Evolutionary conservation across 30 jellyfish, hydroid and myxozoan species (phyloP).

Genomic region (Cassiopea andromeda): DNA sequence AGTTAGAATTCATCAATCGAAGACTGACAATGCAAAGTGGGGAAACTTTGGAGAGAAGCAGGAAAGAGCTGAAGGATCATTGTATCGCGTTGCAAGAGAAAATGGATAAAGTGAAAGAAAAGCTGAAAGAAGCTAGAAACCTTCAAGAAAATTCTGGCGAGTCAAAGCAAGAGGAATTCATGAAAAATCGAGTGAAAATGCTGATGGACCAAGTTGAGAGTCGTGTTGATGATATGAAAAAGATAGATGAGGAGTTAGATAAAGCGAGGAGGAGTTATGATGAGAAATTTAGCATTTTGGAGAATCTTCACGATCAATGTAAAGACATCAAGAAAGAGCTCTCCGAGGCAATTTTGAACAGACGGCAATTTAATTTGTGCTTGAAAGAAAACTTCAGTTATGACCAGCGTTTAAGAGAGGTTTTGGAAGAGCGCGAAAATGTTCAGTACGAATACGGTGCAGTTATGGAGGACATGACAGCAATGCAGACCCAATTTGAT

Average conservation of each 20-base stretch:
- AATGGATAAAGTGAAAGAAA: neutral
- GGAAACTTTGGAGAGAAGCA: conserved; percentile 1
- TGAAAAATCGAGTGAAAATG: conserved; percentile 50
- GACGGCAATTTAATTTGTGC: conserved; percentile 53
- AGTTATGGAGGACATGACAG: conserved; percentile 65
- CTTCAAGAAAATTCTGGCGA: conserved; percentile 14
- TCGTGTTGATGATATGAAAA: conserved; percentile 23
- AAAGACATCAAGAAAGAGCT: conserved; percentile 47
- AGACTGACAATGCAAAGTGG: neutral
- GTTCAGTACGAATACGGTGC: conserved; percentile 67
- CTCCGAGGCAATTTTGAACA: conserved; percentile 54
- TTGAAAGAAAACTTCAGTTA: conserved; percentile 58
- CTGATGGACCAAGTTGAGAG: conserved; percentile 40
- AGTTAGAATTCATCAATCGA: neutral
- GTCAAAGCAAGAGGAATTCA: conserved; percentile 46
- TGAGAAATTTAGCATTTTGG: conserved; percentile 24
- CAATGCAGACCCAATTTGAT: conserved; percentile 12
- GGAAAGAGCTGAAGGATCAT: neutral
- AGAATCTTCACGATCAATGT: conserved; percentile 23
- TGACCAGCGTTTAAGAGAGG: conserved; percentile 38
- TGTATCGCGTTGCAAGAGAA: neutral
- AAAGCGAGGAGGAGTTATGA: conserved; percentile 16
- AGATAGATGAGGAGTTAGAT: conserved; percentile 16
- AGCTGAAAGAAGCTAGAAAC: conserved; percentile 22
- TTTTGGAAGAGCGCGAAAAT: conserved; percentile 57